Conservation (phyloP, 2,888 invertebrate genomes). For the Meghimatium bilineatum region DNA sequence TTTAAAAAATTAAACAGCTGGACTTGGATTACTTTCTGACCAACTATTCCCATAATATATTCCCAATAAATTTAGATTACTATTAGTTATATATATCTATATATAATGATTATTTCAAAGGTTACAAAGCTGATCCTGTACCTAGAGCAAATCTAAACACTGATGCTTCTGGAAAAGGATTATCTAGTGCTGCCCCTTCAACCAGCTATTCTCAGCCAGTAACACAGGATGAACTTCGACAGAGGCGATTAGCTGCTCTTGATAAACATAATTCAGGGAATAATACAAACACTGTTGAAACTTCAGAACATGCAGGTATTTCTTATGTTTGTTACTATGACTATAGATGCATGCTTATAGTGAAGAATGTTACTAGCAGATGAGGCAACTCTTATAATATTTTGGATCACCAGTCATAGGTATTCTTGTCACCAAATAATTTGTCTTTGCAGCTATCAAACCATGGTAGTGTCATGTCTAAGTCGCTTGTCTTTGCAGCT, state of each 20-base stretch:
- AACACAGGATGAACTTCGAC: constrained; percentile 62
- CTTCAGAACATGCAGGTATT: constrained; percentile 11
- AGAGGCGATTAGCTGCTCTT: constrained; percentile 66
- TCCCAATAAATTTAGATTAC: background rate
- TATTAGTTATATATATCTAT: background rate
- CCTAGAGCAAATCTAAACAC: background rate
- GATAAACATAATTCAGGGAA: constrained; percentile 38
- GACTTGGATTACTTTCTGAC: too few relatives aligned
- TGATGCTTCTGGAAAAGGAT: background rate
- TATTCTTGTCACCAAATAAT: too few relatives aligned
- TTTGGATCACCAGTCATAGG: too few relatives aligned
- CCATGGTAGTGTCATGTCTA: too few relatives aligned
- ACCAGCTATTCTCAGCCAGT: constrained; percentile 29
- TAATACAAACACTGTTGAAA: constrained; percentile 25
- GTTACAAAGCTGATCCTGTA: background rate
- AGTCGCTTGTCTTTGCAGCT: too few relatives aligned
- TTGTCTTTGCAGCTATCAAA: too few relatives aligned
- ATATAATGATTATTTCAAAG: constrained; percentile 5
- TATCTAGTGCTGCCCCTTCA: background rate
- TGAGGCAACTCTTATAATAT: too few relatives aligned
- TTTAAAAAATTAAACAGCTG: too few relatives aligned
- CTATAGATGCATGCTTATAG: too few relatives aligned
- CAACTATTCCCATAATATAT: too few relatives aligned
- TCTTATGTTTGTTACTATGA: background rate
- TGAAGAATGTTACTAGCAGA: too few relatives aligned